Conservation (phyloP, 2,888 invertebrate species). For the Ptilodon capucinus region DNA sequence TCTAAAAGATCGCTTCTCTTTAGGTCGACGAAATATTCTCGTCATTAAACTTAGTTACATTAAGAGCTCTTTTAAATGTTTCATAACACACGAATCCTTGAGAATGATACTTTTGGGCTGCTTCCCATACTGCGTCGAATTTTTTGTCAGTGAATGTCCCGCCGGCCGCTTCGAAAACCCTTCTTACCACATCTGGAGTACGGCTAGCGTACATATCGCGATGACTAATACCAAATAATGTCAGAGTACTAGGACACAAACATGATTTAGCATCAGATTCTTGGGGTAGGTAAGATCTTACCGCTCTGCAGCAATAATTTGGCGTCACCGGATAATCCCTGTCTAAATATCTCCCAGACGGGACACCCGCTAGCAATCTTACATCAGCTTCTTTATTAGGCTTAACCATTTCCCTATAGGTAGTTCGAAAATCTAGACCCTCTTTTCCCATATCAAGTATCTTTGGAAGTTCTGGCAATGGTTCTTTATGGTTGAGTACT, state of each 20-base stretch:
- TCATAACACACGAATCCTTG: constrained; percentile 65
- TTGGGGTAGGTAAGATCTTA: constrained; percentile 33
- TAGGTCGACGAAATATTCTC: not conserved
- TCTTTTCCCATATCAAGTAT: constrained; percentile 39
- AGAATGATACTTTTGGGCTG: constrained; percentile 59
- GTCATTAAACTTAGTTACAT: not conserved
- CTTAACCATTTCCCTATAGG: constrained; percentile 49
- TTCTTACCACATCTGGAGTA: constrained; percentile 40
- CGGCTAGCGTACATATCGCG: constrained; percentile 45
- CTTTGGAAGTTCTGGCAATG: constrained; percentile 48
- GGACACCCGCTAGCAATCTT: constrained; percentile 38
- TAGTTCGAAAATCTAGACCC: constrained; percentile 43
- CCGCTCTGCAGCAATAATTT: constrained; percentile 36
- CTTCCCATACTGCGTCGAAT: constrained; percentile 66
- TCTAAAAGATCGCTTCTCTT: not conserved
- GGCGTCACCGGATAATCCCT: constrained; percentile 40
- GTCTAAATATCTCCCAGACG: constrained; percentile 50
- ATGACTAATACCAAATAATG: constrained; percentile 38
- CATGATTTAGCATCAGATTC: constrained; percentile 43
- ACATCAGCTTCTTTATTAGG: constrained; percentile 26
- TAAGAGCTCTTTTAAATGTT: constrained; percentile 1
- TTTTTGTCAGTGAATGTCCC: constrained; percentile 58
- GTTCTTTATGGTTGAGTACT: constrained; percentile 53
- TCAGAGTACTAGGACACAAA: constrained; percentile 40
- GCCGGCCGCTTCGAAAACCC: constrained; percentile 64